A percentile compares a stretch with the other conserved stretches of the same genome.
Evolutionary conservation across 2,888 invertebrate genomes (phyloP).

Genomic region (Linyphia triangularis): DNA sequence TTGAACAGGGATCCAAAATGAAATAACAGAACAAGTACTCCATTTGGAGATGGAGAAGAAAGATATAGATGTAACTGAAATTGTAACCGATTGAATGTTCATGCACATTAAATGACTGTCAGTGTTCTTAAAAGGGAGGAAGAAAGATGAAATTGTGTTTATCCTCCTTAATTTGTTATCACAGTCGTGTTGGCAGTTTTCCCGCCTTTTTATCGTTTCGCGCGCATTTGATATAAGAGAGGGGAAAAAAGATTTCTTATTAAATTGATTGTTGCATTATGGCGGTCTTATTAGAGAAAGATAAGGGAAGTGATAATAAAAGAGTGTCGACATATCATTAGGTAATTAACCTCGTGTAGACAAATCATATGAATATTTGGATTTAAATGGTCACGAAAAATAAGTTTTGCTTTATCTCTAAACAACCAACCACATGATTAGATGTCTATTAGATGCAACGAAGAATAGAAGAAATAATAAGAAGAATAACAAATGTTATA

Average conservation of each 20-base stretch:
- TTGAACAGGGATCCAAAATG: slow-evolving; percentile 38
- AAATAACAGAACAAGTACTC: slow-evolving; percentile 42
- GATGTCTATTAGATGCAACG: no score
- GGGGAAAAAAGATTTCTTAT: not conserved
- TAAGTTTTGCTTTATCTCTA: no score
- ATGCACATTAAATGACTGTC: slow-evolving; percentile 16
- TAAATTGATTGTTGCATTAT: slow-evolving; percentile 42
- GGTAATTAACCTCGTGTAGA: not conserved
- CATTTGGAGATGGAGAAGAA: not conserved
- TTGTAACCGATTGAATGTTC: slow-evolving; percentile 38
- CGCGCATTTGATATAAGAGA: not conserved
- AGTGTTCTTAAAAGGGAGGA: not conserved
- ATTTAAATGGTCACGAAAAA: no score
- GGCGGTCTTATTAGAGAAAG: not conserved
- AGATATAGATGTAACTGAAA: not conserved
- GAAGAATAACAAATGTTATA: no score
- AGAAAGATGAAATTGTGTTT: not conserved
- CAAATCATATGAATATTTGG: no score
- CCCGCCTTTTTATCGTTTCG: slow-evolving; percentile 52
- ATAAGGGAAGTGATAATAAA: not conserved
- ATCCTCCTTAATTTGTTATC: slow-evolving; percentile 42
- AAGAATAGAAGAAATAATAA: no score
- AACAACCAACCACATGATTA: no score
- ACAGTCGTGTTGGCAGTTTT: slow-evolving; percentile 36
- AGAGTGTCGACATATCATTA: not conserved